Evolutionary conservation across 2,888 invertebrate genomes (phyloP), one percentile per base, ranked within the genome.

Genomic region (Nudaria mundana): DNA sequence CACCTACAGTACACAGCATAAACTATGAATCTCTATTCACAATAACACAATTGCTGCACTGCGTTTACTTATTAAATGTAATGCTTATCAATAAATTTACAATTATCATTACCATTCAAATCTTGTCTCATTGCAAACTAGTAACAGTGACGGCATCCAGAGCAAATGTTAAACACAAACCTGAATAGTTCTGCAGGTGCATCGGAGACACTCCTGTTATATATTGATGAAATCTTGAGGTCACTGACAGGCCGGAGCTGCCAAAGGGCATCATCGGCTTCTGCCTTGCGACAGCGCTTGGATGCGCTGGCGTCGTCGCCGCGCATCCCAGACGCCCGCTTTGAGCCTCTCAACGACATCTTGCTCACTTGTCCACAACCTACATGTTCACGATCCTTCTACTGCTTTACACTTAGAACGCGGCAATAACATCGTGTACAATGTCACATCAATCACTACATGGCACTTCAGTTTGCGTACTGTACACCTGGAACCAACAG

Each of bases 221-320:
- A 97, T 79, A 97, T 97, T 81, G 95, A 94, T 66, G 94, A 93
- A 90, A 94, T 94, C 90, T 96, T 96, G 80, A 96, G 93, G 89
- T 96, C 96, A 77, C 93, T 94, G 71, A 94, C 92, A 66, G 95
- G 93, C 66, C 95, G 92, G 67, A 95, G 94, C 77, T 95, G 95
- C 96, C 96, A 96, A 53, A 84, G 82, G 41, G 81, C 78, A 57
- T 88, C 88, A 56, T 88, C 86, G 38, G 81, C 79, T 67, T 86
- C 86, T 48, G 78, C 66, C 66, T 81, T 72, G 57, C 88, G 87
- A n/a, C n/a, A n/a, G 60, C 88, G 81, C 62, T 85, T 87, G 59
- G 84, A 87, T 54, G 78, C 63, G 64, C 84, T 76, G 48, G 81
- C 72, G 63, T 84, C 84, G 33, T 84, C 85, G 55, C 79, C 77